phyloP scores from a whole-genome alignment of 2,797 vertebrate species.

The Microcaecilia unicolor region DNA sequence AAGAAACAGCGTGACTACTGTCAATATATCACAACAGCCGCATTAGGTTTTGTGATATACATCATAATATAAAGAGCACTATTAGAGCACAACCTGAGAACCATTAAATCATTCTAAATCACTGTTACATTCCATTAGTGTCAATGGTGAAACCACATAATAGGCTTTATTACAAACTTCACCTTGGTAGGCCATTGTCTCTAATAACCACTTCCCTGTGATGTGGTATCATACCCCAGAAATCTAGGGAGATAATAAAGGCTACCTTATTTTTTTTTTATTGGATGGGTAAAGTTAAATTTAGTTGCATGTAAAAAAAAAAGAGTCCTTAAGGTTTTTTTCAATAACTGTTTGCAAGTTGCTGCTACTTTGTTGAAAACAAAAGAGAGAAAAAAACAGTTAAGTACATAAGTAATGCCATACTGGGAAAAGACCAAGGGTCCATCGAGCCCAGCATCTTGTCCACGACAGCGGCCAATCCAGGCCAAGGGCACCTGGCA shows the following conservation, averaged over 20 bases:
- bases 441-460: too few relatives aligned
- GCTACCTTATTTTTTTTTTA: constrained; percentile 70
- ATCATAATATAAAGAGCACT: constrained; percentile 97
- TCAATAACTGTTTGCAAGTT: constrained; percentile 55
- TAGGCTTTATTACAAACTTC: constrained; percentile 96
- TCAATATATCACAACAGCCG: constrained; percentile 94
- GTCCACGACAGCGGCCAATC: too few relatives aligned
- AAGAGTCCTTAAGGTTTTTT: constrained; percentile 51
- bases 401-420: too few relatives aligned
- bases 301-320: constrained; percentile 59
- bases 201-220: constrained; percentile 82
- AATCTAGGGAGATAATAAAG: constrained; percentile 70
- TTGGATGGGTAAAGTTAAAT: constrained; percentile 72
- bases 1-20: constrained; percentile 77
- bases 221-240: constrained; percentile 64
- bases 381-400: constrained; percentile 42
- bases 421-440: too few relatives aligned
- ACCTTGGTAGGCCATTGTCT: constrained; percentile 94
- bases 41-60: constrained; percentile 98
- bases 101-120: constrained; percentile 99
- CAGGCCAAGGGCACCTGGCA: too few relatives aligned
- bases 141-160: constrained; percentile 96
- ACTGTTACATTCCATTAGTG: constrained; percentile 99
- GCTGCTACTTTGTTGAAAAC: constrained; percentile 54
- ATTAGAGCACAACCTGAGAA: constrained; percentile 98